Percentiles rank a stretch among this genome's conserved stretches.
These are phyloP conservation scores for Myathropa florea DNA, from an alignment of 2,888 invertebrate genomes.

Conservation along the genomic window DNA sequence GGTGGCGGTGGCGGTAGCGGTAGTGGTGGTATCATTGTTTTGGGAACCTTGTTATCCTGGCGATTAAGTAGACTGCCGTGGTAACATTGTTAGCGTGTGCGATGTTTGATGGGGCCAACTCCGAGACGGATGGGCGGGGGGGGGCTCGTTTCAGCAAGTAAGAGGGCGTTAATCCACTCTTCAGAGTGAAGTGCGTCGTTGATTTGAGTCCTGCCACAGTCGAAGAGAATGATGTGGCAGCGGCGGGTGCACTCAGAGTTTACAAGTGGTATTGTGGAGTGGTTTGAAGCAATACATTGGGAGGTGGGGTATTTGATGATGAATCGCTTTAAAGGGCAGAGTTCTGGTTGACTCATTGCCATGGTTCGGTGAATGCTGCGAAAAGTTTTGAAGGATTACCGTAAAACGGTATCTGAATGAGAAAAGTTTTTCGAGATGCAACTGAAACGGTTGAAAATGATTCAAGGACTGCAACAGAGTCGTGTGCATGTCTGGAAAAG, in stretches of 20 bases:
- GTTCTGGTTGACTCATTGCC: conserved; percentile 24
- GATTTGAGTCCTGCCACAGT: neutral
- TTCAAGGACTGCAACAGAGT: neutral
- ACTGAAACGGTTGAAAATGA: neutral
- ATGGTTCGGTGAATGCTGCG: conserved; percentile 13
- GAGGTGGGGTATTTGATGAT: conserved; percentile 6
- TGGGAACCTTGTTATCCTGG: conserved; percentile 58
- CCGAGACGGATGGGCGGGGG: neutral
- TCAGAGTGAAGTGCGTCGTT: neutral
- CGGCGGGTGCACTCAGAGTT: neutral
- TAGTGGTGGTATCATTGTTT: conserved; percentile 42
- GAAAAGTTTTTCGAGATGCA: neutral
- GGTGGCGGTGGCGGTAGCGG: conserved; percentile 4
- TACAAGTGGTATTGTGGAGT: conserved; percentile 7
- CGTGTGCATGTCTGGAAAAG: neutral
- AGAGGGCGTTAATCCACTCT: conserved; percentile 34
- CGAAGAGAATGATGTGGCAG: neutral
- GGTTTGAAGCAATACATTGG: neutral
- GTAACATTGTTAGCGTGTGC: conserved; percentile 55
- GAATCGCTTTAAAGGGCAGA: conserved; percentile 30
- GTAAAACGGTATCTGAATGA: conserved; percentile 13
- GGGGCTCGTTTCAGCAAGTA: neutral
- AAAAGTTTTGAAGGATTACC: conserved; percentile 23
- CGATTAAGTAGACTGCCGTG: conserved; percentile 61
- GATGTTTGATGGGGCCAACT: neutral